Evolutionary conservation across 2,113 vertebrate species (phyloP), one percentile per base, ranked within the genome.

Genomic region (Cavia aperea): DNA sequence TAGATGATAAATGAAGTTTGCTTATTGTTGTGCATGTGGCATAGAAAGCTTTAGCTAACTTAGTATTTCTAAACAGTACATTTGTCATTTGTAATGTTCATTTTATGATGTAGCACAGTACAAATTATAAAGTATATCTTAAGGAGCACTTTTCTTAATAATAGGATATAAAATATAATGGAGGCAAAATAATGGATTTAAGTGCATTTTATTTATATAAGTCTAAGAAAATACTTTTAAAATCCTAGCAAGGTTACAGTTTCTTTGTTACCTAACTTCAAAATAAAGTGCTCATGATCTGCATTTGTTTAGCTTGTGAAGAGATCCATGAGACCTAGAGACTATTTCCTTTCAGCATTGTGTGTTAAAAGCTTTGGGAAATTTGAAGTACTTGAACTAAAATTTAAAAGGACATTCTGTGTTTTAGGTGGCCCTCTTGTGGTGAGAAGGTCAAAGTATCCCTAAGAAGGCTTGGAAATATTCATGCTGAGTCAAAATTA

Each of bases 341-440:
- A 65, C 29, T 51, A 3, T 96, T 58, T 86, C 51, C 75, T 81
- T 81, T 39, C 83, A 93, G 36, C 43, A 46, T 87, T 87, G 60
- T 24, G 23, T 46, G 65, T 36, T 65, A 54, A 75, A 65, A 33
- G n/a, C 19, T 43, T 63, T 62, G 58, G 31, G 13, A 11, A 36
- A 16, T 89, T 88, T 24, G 31, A 87, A 82, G 29, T 54, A 15
- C 16, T 11, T 0, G 6, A 31, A 0, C 31, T 81, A 75, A 65
- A 60, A 2, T 39, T 33, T 36, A 33, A 5, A n/a, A 91, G 19
- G 70, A 4, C 60, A 8, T 94, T 68, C 0, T 1, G 39, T 96
- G 93, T 95, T 89, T 54, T 54, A 81, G 77, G 24, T 68, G 79
- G 94, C 95, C 97, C 96, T 96, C 97, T 95, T 88, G 95, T 97